Percentiles rank a stretch among this genome's conserved stretches.
Conservation (phyloP, 2,113 vertebrate genomes). For the Entelurus aequoreus region DNA sequence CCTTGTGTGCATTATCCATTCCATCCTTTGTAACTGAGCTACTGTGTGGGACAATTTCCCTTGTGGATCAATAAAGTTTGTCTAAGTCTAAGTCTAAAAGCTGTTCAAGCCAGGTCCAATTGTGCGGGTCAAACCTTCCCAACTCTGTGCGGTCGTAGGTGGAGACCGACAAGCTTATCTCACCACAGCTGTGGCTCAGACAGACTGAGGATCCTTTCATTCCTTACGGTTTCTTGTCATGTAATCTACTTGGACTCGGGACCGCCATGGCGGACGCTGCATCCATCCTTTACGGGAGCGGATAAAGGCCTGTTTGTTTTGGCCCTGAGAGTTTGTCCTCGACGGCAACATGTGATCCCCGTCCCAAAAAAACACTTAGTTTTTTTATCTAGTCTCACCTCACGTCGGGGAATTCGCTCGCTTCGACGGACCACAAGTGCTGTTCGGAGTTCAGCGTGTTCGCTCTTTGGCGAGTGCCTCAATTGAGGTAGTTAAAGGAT, state of each 20-base stretch:
- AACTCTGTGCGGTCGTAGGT: too few species aligned
- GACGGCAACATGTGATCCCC: constrained; percentile 37
- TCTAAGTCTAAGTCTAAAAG: too few species aligned
- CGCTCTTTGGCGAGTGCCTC: too few species aligned
- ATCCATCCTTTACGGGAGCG: constrained; percentile 8
- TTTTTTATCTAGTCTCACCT: constrained; percentile 21
- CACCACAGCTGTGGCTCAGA: background rate
- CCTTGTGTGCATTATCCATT: too few species aligned
- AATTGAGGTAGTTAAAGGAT: too few species aligned
- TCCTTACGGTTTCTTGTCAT: constrained; percentile 14
- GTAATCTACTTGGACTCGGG: constrained; percentile 26
- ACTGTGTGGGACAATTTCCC: too few species aligned
- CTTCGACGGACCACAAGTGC: constrained; percentile 1
- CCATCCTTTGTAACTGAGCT: too few species aligned
- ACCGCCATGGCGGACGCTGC: constrained; percentile 11
- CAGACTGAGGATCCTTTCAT: constrained; percentile 13
- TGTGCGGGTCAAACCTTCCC: too few species aligned
- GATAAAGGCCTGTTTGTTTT: constrained; percentile 48
- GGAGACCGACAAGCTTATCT: too few species aligned
- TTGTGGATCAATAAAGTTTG: too few species aligned
- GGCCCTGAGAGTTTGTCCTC: constrained; percentile 13
- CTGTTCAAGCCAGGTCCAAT: too few species aligned
- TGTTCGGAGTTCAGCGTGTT: background rate
- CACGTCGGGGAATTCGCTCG: constrained; percentile 4
- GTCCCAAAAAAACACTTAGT: constrained; percentile 3